Percentiles rank a stretch among this genome's conserved stretches.
Conservation (phyloP, 2,888 invertebrate species). For the Drosophila acutilabella region DNA sequence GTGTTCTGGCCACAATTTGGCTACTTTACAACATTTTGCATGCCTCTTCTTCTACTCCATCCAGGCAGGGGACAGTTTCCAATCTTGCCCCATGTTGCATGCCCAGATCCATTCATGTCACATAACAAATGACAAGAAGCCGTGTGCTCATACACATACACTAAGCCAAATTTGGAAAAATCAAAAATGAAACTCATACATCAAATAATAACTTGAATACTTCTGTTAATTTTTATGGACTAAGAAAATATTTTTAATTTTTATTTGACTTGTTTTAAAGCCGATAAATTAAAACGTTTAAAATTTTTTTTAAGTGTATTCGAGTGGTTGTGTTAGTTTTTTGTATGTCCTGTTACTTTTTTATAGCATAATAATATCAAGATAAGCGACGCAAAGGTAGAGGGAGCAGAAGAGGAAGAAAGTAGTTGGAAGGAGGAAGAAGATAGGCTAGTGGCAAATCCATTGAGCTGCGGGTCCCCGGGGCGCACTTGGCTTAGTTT, state of each 20-base stretch:
- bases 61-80: constrained; percentile 5
- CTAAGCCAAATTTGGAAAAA: neutral
- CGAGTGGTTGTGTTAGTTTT: neutral
- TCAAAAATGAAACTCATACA: neutral
- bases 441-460: constrained; percentile 11
- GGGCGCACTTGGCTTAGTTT: constrained; percentile 55
- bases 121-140: constrained; percentile 72
- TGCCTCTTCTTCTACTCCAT: constrained; percentile 27
- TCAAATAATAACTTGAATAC: too few relatives aligned
- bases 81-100: neutral
- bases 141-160: constrained; percentile 31
- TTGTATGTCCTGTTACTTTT: constrained; percentile 41
- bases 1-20: constrained; percentile 52
- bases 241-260: too few relatives aligned
- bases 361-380: constrained; percentile 77
- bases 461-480: constrained; percentile 67
- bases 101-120: constrained; percentile 38
- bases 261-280: too few relatives aligned
- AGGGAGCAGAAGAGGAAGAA: too few relatives aligned
- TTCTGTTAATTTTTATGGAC: too few relatives aligned
- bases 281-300: neutral
- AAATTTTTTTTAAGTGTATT: neutral
- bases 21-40: constrained; percentile 68
- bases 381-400: constrained; percentile 65
- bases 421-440: too few relatives aligned